These are phyloP conservation scores for Eristalinus aeneus DNA, from an alignment of 2,888 invertebrate genomes.

Conservation along the genomic window DNA sequence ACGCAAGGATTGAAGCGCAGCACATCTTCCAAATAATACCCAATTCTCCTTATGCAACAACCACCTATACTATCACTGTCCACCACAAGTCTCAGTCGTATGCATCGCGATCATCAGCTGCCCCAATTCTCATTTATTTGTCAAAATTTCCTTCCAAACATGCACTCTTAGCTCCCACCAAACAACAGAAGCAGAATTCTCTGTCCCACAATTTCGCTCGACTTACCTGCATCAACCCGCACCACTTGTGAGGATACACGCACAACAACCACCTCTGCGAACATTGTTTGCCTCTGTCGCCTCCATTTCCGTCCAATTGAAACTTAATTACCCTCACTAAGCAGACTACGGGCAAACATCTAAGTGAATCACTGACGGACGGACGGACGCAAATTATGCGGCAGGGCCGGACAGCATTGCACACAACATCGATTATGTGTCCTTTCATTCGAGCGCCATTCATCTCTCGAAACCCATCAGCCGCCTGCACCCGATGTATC, in stretches of 20 bases:
- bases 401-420: not conserved
- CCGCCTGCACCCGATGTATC: not conserved
- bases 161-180: too few species aligned
- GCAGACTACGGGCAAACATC: not conserved
- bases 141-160: too few species aligned
- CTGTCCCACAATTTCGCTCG: too few species aligned
- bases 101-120: too few species aligned
- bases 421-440: conserved; percentile 2
- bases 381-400: not conserved
- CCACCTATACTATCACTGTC: too few species aligned
- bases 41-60: too few species aligned
- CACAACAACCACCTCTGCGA: not conserved
- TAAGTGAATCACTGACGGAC: not conserved
- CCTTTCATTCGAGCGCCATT: not conserved
- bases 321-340: conserved; percentile 16
- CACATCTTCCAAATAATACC: too few species aligned
- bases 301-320: not conserved
- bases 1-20: too few species aligned
- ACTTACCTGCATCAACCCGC: too few species aligned
- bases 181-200: too few species aligned
- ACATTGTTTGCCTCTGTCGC: not conserved
- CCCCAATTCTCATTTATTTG: too few species aligned
- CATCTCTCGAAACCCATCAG: not conserved
- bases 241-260: not conserved
- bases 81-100: too few species aligned